Percentiles rank a stretch among this genome's conserved stretches.
phyloP scores from a whole-genome alignment of 2,797 vertebrate species.

The Rhynchotus rufescens region DNA sequence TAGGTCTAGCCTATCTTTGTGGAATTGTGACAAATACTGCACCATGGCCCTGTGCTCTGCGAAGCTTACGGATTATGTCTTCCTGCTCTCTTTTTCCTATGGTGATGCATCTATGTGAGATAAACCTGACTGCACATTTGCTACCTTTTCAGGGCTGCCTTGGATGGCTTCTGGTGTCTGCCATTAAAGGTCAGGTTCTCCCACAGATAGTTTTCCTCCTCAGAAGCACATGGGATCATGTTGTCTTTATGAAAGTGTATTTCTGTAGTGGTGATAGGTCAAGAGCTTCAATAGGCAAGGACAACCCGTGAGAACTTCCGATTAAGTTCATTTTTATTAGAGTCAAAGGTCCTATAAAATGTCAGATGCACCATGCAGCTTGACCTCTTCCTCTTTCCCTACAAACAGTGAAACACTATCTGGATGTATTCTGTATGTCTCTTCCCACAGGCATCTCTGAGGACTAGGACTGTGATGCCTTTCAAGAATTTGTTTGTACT shows the following conservation, averaged over 20 bases:
- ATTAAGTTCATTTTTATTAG: not conserved
- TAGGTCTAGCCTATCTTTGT: not conserved
- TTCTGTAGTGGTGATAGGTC: not conserved
- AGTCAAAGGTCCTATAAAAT: not conserved
- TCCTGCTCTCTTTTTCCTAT: not conserved
- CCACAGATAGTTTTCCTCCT: not conserved
- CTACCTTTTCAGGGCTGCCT: not conserved
- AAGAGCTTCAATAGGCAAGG: not conserved
- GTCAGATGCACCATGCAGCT: not conserved
- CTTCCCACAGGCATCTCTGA: not conserved
- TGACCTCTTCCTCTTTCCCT: not conserved
- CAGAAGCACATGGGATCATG: not conserved
- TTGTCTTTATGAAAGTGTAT: not conserved
- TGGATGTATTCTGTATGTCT: not conserved
- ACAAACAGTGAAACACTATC: not conserved
- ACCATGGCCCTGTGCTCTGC: not conserved
- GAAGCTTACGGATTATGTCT: not conserved
- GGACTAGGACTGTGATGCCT: not conserved
- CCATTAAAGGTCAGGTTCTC: not conserved
- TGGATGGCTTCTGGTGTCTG: not conserved
- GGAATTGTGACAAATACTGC: not conserved
- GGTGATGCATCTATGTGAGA: not conserved
- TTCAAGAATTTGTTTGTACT: not conserved
- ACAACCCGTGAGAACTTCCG: not conserved
- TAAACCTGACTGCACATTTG: not conserved